phyloP scores from a whole-genome alignment of 2,113 vertebrate genomes.

The Pygoscelis adeliae region DNA sequence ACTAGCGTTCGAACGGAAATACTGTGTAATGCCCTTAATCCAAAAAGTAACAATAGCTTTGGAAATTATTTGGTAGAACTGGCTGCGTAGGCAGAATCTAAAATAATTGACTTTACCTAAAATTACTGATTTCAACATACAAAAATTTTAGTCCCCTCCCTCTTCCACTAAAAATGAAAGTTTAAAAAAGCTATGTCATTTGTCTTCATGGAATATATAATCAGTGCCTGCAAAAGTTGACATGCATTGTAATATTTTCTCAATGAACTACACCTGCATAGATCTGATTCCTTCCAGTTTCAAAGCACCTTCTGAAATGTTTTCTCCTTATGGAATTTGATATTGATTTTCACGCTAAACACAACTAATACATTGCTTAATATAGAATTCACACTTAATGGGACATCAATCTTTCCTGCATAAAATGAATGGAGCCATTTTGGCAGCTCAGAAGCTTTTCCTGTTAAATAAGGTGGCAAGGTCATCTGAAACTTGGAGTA shows the following conservation, averaged over 20 bases:
- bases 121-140: neutral
- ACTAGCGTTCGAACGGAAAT: neutral
- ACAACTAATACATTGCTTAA: constrained; percentile 28
- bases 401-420: constrained; percentile 14
- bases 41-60: neutral
- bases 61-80: neutral
- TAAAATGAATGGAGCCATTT: constrained; percentile 49
- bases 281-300: neutral
- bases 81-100: neutral
- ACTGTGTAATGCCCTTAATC: neutral
- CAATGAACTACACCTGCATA: constrained; percentile 1
- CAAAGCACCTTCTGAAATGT: neutral
- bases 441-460: constrained; percentile 22
- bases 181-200: neutral
- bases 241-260: neutral
- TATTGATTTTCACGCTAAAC: constrained; percentile 35
- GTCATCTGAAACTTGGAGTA: constrained; percentile 34
- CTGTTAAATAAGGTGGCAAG: constrained; percentile 53
- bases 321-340: neutral
- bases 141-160: neutral
- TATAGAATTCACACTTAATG: constrained; percentile 30
- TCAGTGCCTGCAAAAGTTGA: constrained; percentile 1
- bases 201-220: neutral
- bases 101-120: neutral
- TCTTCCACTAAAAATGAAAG: neutral